Evolutionary conservation across 92 coral and sea anemone genomes (phyloP), one percentile per base, ranked within the genome.

Genomic region (Galaxea fascicularis): DNA sequence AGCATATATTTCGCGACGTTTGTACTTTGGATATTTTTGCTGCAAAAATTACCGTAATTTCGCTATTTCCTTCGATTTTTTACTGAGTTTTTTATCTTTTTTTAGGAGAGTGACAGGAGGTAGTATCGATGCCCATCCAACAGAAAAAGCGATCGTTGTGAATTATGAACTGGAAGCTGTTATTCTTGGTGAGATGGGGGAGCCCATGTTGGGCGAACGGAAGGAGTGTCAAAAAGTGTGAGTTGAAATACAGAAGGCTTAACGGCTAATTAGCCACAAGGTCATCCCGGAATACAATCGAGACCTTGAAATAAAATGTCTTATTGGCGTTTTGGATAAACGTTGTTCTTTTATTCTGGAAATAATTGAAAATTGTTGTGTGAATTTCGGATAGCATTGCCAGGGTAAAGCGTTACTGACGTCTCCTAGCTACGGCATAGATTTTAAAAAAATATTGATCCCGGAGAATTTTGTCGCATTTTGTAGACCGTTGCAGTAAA

Each of bases 151-250:
- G 8, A 94, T 96, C 60, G 92, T 96, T 26, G 99, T 96, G 27
- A 96, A 96, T 84, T 96, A 96, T 96, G 99, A 96, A 80, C 90
- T 96, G 89, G 99, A 96, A 79, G 99, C 99, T 12, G 92, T 95
- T 44, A 96, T 96, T 72, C 99, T 96, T 81, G 99, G 99, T 49
- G 98, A 94, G 84, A 73, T 96, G 91, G 99, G 99, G 10, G 99
- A 96, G 78, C 98, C 99, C 11, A 96, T 96, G 99, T 88, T 96
- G 70, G 98, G 98, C 28, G 99, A 96, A 82, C 90, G 98, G 88
- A 96, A 96, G 74, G 97, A 96, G 85, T 96, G 99, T 79, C 99
- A 96, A 71, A 96, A 96, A 94, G 92, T 96, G 99, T 96, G 83
- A 90, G 99, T 41, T 30, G 10, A 15, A 31, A 4, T 16, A 15